Conservation (phyloP, 2,113 vertebrate genomes). For the Gobiocypris rarus region DNA sequence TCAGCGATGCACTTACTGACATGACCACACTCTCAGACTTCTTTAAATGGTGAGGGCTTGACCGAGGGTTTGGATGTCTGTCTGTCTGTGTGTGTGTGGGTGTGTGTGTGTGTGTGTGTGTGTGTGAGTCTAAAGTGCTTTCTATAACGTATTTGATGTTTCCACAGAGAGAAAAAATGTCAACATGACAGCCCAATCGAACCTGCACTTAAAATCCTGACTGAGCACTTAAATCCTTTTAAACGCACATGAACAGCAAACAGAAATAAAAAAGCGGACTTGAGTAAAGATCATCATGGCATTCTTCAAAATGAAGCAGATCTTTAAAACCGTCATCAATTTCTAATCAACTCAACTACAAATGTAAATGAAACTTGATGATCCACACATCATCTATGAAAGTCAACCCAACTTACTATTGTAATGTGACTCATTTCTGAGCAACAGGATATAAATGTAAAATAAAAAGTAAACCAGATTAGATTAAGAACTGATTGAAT, state of each 20-base stretch:
- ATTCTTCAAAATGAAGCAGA: not conserved
- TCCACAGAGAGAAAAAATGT: conserved; percentile 4
- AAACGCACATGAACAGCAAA: not conserved
- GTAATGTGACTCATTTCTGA: no score
- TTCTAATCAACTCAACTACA: not conserved
- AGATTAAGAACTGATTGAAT: no score
- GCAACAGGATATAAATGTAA: no score
- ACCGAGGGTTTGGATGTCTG: conserved; percentile 4
- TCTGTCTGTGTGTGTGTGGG: not conserved
- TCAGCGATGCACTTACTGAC: conserved; percentile 18
- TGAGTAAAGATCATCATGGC: not conserved
- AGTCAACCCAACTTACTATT: no score
- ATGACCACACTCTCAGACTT: conserved; percentile 7
- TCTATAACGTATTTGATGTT: conserved; percentile 24
- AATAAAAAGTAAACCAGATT: no score
- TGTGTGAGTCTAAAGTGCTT: not conserved
- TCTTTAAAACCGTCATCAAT: not conserved
- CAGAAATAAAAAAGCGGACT: not conserved
- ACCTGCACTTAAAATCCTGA: conserved; percentile 34
- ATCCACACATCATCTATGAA: not conserved
- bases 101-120: not conserved
- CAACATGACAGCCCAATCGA: conserved; percentile 17
- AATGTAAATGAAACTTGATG: not conserved
- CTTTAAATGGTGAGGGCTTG: conserved; percentile 2
- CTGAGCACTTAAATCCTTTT: not conserved